Evolutionary conservation across 1,140 invertebrate species (phyloP).

Genomic region (Zaprionus lachaisei): DNA sequence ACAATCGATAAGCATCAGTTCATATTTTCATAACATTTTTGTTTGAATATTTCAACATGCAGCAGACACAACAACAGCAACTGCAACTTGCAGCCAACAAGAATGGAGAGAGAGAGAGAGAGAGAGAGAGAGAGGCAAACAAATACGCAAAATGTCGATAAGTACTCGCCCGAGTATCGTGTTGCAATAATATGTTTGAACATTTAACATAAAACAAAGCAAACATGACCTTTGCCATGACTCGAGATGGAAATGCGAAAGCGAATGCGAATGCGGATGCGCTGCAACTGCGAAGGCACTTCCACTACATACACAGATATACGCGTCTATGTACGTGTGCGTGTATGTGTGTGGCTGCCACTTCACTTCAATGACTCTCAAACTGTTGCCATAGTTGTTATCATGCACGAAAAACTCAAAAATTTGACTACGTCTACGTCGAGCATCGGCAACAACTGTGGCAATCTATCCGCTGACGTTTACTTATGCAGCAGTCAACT

Average conservation of each 20-base stretch:
- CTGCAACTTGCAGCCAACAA: slow-evolving; percentile 24
- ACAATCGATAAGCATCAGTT: slow-evolving; percentile 84
- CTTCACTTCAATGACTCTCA: slow-evolving; percentile 73
- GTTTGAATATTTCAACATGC: slow-evolving; percentile 76
- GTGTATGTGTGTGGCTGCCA: slow-evolving; percentile 28
- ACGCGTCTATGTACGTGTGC: background rate
- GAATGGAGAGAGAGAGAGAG: too few relatives aligned
- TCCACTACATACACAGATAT: too few relatives aligned
- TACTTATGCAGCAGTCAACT: slow-evolving; percentile 56
- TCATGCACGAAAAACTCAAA: slow-evolving; percentile 78
- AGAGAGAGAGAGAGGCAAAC: slow-evolving; percentile 6
- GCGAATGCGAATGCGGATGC: background rate
- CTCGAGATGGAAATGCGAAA: slow-evolving; percentile 31
- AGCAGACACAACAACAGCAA: slow-evolving; percentile 52
- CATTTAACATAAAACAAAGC: slow-evolving; percentile 83
- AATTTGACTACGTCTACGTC: slow-evolving; percentile 52
- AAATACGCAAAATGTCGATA: slow-evolving; percentile 67
- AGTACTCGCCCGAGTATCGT: slow-evolving; percentile 51
- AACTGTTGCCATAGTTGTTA: slow-evolving; percentile 78
- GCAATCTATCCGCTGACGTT: slow-evolving; percentile 62
- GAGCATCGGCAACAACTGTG: slow-evolving; percentile 47
- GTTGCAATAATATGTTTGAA: slow-evolving; percentile 83
- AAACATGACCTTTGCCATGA: slow-evolving; percentile 81
- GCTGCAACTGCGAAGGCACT: background rate
- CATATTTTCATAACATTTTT: slow-evolving; percentile 82